A percentile compares a stretch with the other conserved stretches of the same genome.
Conservation (phyloP, 23 tunicate species). For the Halocynthia roretzi region DNA sequence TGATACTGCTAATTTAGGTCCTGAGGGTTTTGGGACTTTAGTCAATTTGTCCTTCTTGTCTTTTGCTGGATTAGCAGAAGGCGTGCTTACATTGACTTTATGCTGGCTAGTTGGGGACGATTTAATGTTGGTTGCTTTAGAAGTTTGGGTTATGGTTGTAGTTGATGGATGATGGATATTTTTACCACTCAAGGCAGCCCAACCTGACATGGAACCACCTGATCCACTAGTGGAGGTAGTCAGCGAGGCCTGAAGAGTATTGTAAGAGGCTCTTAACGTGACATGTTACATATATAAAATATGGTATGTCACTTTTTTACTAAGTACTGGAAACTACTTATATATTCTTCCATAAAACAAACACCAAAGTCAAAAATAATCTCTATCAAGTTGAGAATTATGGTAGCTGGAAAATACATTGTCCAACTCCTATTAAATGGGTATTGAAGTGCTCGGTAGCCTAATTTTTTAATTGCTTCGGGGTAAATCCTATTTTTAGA, state of each 20-base stretch:
- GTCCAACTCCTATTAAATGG: too few relatives aligned
- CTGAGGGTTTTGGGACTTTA: constrained; percentile 28
- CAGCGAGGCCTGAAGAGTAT: not conserved
- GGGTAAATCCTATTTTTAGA: too few relatives aligned
- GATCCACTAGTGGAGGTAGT: constrained; percentile 12
- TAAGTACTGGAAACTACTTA: not conserved
- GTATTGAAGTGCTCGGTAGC: too few relatives aligned
- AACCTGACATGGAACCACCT: constrained; percentile 60
- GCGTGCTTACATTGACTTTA: not conserved
- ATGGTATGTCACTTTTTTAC: too few relatives aligned
- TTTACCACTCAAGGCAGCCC: constrained; percentile 80
- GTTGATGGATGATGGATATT: constrained; percentile 6
- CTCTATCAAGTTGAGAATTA: not conserved
- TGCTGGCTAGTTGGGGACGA: not conserved
- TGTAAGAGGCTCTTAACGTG: not conserved
- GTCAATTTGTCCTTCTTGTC: constrained; percentile 9
- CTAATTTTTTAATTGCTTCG: too few relatives aligned
- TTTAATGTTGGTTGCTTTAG: constrained; percentile 14
- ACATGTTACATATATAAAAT: not conserved
- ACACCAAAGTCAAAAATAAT: not conserved
- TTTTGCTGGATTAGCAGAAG: not conserved
- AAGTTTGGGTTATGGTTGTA: not conserved
- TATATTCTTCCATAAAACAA: not conserved
- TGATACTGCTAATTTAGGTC: constrained; percentile 30
- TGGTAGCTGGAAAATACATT: too few relatives aligned